Evolutionary conservation across 2,888 invertebrate genomes (phyloP), one percentile per base, ranked within the genome.

Genomic region (Ormia ochracea): DNA sequence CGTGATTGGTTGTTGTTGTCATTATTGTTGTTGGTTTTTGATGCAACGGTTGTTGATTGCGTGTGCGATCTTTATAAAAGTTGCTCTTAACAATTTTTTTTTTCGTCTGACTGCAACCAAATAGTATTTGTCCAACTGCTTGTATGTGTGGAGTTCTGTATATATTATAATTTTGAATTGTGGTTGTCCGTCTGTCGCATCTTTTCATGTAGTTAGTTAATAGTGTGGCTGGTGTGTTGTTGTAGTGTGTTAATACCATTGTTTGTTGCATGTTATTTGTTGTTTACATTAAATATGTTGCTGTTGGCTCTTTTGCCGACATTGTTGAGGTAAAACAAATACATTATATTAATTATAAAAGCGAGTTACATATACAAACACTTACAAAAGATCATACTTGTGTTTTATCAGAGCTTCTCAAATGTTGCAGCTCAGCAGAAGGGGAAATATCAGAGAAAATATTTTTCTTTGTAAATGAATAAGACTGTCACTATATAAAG

Each of bases 231-330:
- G 52, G 17, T 68, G 14, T 48, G 66, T 48, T 72, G 59, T 36
- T 73, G 66, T 56, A 28, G 36, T 45, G 43, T 68, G 61, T 63
- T 69, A 74, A 63, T 69, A 61, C 50, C 65, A 70, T 74, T 73
- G 73, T 73, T 69, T 73, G 77, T 76, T 79, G 77, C 77, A 69
- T 70, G 59, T 52, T 70, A 58, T 68, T 54, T 75, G 68, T 68
- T 72, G 63, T 66, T 73, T 69, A 69, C 69, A 73, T 73, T 66
- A 52, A 17, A 28, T 38, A 61, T 38, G 59, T 66, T 66, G 36
- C 58, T 78, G 36, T 68, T 45, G 61, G 54, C 66, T 73, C 59
- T 66, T 78, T 72, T 48, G 59, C 78, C 66, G 72, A 59, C 66
- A 61, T 31, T 59, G 50, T 52, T 63, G 43, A 52, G 58, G 52